phyloP scores from a whole-genome alignment of 2,888 invertebrate species.

The Lasioglossum morio region DNA sequence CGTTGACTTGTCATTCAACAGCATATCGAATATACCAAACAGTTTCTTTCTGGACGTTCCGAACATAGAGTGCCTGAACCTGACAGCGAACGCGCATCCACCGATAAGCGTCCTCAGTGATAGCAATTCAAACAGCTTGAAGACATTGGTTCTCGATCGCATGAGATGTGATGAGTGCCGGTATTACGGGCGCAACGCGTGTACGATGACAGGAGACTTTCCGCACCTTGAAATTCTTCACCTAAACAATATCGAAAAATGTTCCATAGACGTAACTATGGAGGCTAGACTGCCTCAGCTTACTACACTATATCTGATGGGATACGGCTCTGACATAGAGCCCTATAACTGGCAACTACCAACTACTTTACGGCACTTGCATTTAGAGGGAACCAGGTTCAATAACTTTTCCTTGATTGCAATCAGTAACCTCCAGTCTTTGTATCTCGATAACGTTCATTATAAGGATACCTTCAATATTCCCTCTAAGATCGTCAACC shows the following conservation, averaged over 20 bases:
- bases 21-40: not conserved
- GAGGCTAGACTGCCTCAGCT: not conserved
- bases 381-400: not conserved
- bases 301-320: not conserved
- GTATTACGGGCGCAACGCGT: too few relatives aligned
- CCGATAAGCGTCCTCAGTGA: not conserved
- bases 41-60: not conserved
- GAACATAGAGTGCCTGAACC: conserved; percentile 36
- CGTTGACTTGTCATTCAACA: not conserved
- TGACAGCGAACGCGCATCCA: conserved; percentile 23
- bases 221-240: conserved; percentile 33
- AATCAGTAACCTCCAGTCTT: not conserved
- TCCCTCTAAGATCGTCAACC: too few relatives aligned
- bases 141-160: conserved; percentile 25
- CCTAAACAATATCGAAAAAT: not conserved
- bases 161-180: too few relatives aligned
- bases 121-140: not conserved
- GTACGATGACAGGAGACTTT: not conserved
- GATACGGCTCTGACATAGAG: not conserved
- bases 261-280: not conserved
- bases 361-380: not conserved
- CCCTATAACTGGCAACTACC: not conserved
- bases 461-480: accelerated
- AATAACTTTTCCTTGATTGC: not conserved
- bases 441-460: not conserved